These are phyloP conservation scores for Puma concolor DNA, from an alignment of 2,113 vertebrate genomes.

Conservation along the genomic window DNA sequence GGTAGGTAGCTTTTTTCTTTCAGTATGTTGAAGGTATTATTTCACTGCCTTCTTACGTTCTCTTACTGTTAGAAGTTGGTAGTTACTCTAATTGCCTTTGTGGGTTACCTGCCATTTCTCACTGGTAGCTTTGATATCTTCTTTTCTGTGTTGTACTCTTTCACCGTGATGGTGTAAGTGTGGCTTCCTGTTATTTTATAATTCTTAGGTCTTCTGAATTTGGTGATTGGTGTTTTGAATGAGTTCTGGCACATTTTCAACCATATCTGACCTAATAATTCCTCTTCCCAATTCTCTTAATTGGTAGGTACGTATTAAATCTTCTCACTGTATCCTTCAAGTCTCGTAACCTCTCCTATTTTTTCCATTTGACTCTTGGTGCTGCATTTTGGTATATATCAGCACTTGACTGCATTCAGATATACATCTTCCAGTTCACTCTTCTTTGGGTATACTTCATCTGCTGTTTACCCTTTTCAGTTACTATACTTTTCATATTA, in stretches of 20 bases:
- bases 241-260: neutral
- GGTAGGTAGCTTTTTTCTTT: constrained; percentile 35
- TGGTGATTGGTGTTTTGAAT: neutral
- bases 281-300: neutral
- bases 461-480: neutral
- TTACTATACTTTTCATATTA: neutral
- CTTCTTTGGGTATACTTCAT: neutral
- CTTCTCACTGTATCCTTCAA: neutral
- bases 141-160: neutral
- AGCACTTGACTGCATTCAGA: neutral
- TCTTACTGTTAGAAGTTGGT: constrained; percentile 15
- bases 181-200: constrained; percentile 30
- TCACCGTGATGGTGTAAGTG: neutral
- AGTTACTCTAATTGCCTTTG: neutral
- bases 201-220: neutral
- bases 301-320: neutral
- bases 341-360: neutral
- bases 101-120: neutral
- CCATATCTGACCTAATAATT: neutral
- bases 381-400: neutral
- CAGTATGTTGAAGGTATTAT: neutral
- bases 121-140: neutral
- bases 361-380: neutral
- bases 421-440: neutral
- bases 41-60: neutral